Conservation (phyloP, 2,797 vertebrate species). For the Acanthopagrus latus region DNA sequence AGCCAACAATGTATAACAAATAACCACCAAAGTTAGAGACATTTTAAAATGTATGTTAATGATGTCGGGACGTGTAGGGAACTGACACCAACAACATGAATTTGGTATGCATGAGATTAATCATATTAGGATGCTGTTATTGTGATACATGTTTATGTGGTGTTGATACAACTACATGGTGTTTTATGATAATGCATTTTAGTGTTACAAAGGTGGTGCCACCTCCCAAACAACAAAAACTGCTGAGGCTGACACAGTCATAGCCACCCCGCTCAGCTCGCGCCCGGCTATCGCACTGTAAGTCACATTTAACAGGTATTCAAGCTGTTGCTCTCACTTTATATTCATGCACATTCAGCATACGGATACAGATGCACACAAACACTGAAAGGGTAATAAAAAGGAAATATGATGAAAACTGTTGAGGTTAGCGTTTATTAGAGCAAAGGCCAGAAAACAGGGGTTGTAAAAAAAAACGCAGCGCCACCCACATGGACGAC, state of each 20-base stretch:
- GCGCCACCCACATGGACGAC: background rate
- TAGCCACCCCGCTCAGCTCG: background rate
- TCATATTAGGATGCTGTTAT: no score
- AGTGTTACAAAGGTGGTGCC: background rate
- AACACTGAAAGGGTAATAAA: background rate
- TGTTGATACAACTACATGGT: background rate
- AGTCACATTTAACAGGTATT: constrained; percentile 1
- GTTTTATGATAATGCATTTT: constrained; percentile 3
- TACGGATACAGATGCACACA: background rate
- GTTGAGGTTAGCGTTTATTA: constrained; percentile 13
- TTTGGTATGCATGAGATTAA: background rate
- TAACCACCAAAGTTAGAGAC: no score
- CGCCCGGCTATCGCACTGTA: background rate
- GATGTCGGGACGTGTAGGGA: no score
- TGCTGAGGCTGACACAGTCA: background rate
- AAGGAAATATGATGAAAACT: background rate
- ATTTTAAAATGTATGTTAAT: no score
- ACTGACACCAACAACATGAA: background rate
- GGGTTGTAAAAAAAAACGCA: constrained; percentile 3
- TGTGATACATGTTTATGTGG: background rate
- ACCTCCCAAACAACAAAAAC: background rate
- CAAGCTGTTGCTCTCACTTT: background rate
- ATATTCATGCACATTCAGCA: background rate
- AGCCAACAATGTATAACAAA: no score
- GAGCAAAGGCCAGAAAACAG: constrained; percentile 19